Percentiles rank a stretch among this genome's conserved stretches.
Evolutionary conservation across 1,140 invertebrate genomes (phyloP).

Genomic region (Dufourea novaeangliae): DNA sequence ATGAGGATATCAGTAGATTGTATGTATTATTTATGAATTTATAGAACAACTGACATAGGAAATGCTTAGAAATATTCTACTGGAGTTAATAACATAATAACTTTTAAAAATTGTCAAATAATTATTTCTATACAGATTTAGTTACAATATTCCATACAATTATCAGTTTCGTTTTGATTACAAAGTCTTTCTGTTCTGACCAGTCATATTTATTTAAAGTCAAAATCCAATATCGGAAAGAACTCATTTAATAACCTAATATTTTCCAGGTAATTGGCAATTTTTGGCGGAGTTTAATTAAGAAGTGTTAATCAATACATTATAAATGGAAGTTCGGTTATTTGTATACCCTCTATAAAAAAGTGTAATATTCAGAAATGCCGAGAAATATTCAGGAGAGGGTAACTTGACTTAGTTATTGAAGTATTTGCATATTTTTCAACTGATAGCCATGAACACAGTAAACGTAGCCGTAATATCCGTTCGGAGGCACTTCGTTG

Average conservation of each 20-base stretch:
- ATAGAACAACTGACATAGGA: too few relatives aligned
- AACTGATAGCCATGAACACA: not conserved
- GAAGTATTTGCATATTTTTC: not conserved
- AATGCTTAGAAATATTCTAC: too few relatives aligned
- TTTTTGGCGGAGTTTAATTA: not conserved
- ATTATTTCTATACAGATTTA: too few relatives aligned
- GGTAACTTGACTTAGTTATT: constrained; percentile 3
- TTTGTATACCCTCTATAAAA: not conserved
- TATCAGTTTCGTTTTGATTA: not conserved
- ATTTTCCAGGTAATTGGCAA: not conserved
- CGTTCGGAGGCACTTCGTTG: not conserved
- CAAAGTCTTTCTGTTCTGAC: not conserved
- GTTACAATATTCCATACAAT: too few relatives aligned
- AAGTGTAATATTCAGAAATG: not conserved
- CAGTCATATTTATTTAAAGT: not conserved
- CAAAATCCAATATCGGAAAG: not conserved
- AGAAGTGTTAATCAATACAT: not conserved
- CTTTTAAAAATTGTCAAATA: too few relatives aligned
- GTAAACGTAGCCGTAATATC: not conserved
- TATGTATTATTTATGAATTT: constrained; percentile 7
- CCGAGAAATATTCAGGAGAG: not conserved
- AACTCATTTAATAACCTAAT: not conserved
- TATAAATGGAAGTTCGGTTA: not conserved
- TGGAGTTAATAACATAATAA: too few relatives aligned
- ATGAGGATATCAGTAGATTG: not conserved